These are phyloP conservation scores for Drosophila tristis DNA, from an alignment of 1,140 invertebrate genomes.

Conservation along the genomic window DNA sequence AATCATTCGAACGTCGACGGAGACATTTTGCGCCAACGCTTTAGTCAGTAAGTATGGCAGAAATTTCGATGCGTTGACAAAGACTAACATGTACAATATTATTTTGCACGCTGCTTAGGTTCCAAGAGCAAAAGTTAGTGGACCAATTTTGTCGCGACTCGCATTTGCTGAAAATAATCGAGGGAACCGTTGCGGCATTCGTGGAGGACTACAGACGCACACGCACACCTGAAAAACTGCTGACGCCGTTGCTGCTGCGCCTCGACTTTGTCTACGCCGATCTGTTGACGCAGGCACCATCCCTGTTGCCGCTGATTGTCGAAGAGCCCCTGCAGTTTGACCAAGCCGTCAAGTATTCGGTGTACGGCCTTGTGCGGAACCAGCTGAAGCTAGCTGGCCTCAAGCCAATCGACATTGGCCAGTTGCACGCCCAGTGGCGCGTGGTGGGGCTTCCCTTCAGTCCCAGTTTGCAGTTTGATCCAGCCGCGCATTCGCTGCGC, in stretches of 20 bases:
- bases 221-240: slow-evolving; percentile 56
- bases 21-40: slow-evolving; percentile 5
- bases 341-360: slow-evolving; percentile 64
- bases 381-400: slow-evolving; percentile 37
- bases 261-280: slow-evolving; percentile 61
- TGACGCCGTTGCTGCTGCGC: slow-evolving; percentile 60
- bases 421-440: slow-evolving; percentile 69
- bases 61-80: background rate
- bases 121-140: slow-evolving; percentile 64
- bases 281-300: slow-evolving; percentile 30
- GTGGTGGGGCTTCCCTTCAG: slow-evolving; percentile 65
- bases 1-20: slow-evolving; percentile 7
- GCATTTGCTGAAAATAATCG: slow-evolving; percentile 61
- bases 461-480: slow-evolving; percentile 52
- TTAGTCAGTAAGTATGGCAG: slow-evolving; percentile 55
- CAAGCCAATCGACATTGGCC: slow-evolving; percentile 66
- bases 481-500: slow-evolving; percentile 33
- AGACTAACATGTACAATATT: background rate
- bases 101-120: slow-evolving; percentile 37
- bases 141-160: slow-evolving; percentile 57
- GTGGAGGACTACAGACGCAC: slow-evolving; percentile 37
- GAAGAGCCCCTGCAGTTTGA: slow-evolving; percentile 72
- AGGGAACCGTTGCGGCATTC: slow-evolving; percentile 47
- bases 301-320: slow-evolving; percentile 50
- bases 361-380: slow-evolving; percentile 58